A percentile compares a stretch with the other conserved stretches of the same genome.
Evolutionary conservation across 1,140 invertebrate species (phyloP).

Genomic region (Heliconius hewitsoni): DNA sequence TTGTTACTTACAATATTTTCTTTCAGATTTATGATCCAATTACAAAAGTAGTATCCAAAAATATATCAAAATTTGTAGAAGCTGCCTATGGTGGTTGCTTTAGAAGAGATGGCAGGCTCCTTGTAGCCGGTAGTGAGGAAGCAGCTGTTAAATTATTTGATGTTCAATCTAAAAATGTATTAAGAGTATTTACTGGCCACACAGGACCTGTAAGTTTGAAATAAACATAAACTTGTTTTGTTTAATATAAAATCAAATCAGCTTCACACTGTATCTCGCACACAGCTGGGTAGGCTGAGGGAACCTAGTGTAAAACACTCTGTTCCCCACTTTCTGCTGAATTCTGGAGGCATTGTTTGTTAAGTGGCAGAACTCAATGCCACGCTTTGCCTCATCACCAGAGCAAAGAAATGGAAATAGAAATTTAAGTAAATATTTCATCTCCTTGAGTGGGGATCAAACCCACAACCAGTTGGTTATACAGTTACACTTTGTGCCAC

Average conservation of each 20-base stretch:
- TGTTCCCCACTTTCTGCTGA: too few relatives aligned
- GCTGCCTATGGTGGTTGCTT: slow-evolving; percentile 93
- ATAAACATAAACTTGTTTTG: not conserved
- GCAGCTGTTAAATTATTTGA: slow-evolving; percentile 94
- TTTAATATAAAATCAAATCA: not conserved
- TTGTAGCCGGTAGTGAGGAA: slow-evolving; percentile 95
- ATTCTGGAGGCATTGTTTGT: too few relatives aligned
- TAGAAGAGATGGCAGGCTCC: slow-evolving; percentile 90
- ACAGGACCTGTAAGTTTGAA: slow-evolving; percentile 74
- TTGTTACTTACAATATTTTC: not conserved
- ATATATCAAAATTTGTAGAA: slow-evolving; percentile 92
- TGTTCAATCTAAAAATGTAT: slow-evolving; percentile 87
- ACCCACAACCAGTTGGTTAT: too few relatives aligned
- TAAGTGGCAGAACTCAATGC: too few relatives aligned
- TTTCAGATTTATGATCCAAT: slow-evolving; percentile 91
- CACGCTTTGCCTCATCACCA: too few relatives aligned
- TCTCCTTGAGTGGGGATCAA: too few relatives aligned
- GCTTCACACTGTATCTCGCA: too few relatives aligned
- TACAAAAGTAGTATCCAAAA: slow-evolving; percentile 91
- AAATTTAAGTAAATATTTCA: too few relatives aligned
- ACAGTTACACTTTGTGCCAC: too few relatives aligned
- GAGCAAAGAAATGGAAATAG: too few relatives aligned
- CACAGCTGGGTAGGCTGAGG: too few relatives aligned
- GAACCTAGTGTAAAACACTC: too few relatives aligned
- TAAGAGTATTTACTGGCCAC: slow-evolving; percentile 85